A percentile compares a stretch with the other conserved stretches of the same genome.
Evolutionary conservation across 92 coral and sea anemone species (phyloP).

Genomic region (Montipora capitata): DNA sequence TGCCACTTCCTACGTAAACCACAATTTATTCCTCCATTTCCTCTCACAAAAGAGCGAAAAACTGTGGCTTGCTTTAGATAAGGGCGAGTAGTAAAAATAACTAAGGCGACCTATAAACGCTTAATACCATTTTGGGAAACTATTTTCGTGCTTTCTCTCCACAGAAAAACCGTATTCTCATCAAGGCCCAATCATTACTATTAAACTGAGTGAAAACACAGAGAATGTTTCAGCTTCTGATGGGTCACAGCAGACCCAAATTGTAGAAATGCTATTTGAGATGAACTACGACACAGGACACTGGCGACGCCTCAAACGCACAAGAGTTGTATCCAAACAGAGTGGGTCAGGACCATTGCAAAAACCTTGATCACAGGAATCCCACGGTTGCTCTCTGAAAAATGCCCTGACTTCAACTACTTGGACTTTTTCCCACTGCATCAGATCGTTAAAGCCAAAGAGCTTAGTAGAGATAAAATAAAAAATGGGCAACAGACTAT

Average conservation of each 20-base stretch:
- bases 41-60: too few species aligned
- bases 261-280: conserved; percentile 99
- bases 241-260: conserved; percentile 86
- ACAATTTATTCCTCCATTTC: too few species aligned
- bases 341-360: conserved; percentile 46
- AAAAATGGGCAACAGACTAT: too few species aligned
- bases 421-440: too few species aligned
- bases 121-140: too few species aligned
- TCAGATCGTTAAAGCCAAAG: too few species aligned
- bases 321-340: conserved; percentile 93
- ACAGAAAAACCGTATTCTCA: conserved; percentile 94
- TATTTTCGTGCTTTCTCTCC: background rate
- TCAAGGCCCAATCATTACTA: conserved; percentile 95
- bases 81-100: too few species aligned
- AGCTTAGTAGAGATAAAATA: too few species aligned
- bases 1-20: too few species aligned
- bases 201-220: conserved; percentile 97
- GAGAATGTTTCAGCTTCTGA: conserved; percentile 83
- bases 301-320: conserved; percentile 97
- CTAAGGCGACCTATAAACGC: too few species aligned
- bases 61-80: too few species aligned
- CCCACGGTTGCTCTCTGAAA: conserved; percentile 54
- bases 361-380: conserved; percentile 12
- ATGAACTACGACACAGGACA: conserved; percentile 99
- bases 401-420: too few species aligned